A percentile compares a stretch with the other conserved stretches of the same genome.
Conservation (phyloP, 2,797 vertebrate genomes). For the Sciaenops ocellatus region DNA sequence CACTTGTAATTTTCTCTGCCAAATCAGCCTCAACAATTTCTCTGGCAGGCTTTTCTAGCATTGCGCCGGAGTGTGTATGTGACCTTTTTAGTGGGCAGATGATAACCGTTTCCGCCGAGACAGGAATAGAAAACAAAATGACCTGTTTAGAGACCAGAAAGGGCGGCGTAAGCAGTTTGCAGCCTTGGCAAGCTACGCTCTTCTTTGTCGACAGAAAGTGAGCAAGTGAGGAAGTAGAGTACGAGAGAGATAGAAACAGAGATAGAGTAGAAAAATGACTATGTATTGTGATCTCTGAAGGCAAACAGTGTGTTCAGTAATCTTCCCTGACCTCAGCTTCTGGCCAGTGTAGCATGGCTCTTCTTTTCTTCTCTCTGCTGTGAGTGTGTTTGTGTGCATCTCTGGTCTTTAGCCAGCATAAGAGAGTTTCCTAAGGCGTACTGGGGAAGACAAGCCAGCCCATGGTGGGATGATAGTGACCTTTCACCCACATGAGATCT, state of each 20-base stretch:
- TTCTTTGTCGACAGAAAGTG: slow-evolving; percentile 71
- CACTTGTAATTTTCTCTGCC: slow-evolving; percentile 81
- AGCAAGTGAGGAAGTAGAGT: slow-evolving; percentile 39
- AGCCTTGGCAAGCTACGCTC: slow-evolving; percentile 68
- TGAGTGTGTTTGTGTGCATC: slow-evolving; percentile 40
- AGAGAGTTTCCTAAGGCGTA: slow-evolving; percentile 56
- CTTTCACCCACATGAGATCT: slow-evolving; percentile 65
- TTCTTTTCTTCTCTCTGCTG: slow-evolving; percentile 20
- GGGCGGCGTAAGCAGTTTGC: slow-evolving; percentile 79
- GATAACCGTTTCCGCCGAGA: slow-evolving; percentile 81
- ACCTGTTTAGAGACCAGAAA: slow-evolving; percentile 84
- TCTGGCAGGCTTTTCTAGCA: slow-evolving; percentile 76
- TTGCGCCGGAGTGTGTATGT: slow-evolving; percentile 65
- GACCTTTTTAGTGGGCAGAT: slow-evolving; percentile 84
- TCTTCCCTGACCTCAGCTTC: slow-evolving; percentile 51
- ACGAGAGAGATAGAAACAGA: slow-evolving; percentile 43
- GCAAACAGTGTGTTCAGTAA: slow-evolving; percentile 46
- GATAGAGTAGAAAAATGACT: slow-evolving; percentile 55
- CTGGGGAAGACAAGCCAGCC: slow-evolving; percentile 63
- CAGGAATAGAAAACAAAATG: slow-evolving; percentile 87
- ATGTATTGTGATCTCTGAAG: slow-evolving; percentile 43
- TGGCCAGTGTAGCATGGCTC: slow-evolving; percentile 36
- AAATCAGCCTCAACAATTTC: slow-evolving; percentile 81
- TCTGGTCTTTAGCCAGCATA: slow-evolving; percentile 54
- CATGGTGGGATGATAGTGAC: slow-evolving; percentile 59